Base-by-base conservation (phyloP, 92 coral and sea anemone genomes). In the Epizoanthus fatuus region DNA sequence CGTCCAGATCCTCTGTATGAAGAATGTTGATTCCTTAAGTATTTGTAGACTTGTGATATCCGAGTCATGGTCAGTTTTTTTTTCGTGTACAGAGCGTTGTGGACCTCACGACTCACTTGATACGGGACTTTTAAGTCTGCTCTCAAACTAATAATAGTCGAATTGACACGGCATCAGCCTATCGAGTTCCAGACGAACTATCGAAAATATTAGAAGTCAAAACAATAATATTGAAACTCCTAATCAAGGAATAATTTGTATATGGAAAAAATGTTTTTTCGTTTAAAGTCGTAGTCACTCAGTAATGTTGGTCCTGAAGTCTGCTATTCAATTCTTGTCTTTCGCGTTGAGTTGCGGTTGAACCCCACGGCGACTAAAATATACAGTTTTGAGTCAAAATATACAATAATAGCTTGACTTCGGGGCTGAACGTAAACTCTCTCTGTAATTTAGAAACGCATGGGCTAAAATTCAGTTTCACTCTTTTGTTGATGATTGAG, bases 311-410 rank as follows among this genome's bases (percentile, higher is more conserved):
- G 45, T 3, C 5, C 3, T 49, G n/a, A 40, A 40, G 19, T 4
- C 4, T 17, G 19, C 11, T 56, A 42, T 77, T 55, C 22, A 19
- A 7, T 4, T 37, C 51, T 38, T 9, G 22, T 60, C 7, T 5
- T 59, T 58, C 38, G 70, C 20, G 15, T 40, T 59, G 81, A 20
- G 37, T 57, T 40, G 69, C 53, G 14, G 69, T 12, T 55, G 70
- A 19, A 39, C 70, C 82, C 70, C 53, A 60, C 69, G 29, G 82
- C 1, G 82, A 44, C 45, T 42, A 76, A 76, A 17, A 76, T 57
- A 75, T 10, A 60, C 69, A 77, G 13, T 75, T 42, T 42, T 38
- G 25, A 77, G 22, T 77, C 12, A 20, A 76, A 39, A 77, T 38
- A 56, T 55, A n/a, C 12, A 55, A 39, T 35, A 54, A 59, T 22